These are phyloP conservation scores for Austrofundulus limnaeus DNA, from an alignment of 2,113 vertebrate species.

Conservation along the genomic window DNA sequence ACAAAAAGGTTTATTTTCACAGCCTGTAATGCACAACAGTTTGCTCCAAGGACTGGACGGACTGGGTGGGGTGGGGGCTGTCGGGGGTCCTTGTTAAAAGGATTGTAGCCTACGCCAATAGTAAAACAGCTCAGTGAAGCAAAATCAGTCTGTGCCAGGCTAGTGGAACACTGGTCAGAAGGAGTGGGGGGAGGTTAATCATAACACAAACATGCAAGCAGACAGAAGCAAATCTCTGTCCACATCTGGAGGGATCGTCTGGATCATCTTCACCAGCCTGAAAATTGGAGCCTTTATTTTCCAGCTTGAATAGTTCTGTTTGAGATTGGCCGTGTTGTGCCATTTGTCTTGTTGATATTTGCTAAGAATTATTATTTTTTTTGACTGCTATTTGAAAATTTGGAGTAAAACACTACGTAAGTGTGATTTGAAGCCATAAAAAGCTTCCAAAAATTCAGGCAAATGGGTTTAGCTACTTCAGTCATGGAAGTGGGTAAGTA, in stretches of 20 bases:
- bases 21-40: conserved; percentile 27
- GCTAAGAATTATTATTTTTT: not conserved
- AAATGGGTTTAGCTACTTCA: conserved; percentile 62
- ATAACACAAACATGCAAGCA: conserved; percentile 43
- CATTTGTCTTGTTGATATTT: not conserved
- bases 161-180: conserved; percentile 38
- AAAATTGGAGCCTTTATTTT: conserved; percentile 6
- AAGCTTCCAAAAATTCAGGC: conserved; percentile 15
- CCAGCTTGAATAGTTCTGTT: not conserved
- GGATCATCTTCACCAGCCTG: conserved; percentile 32
- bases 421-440: conserved; percentile 32
- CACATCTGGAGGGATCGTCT: conserved; percentile 61
- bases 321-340: not conserved
- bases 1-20: conserved; percentile 36
- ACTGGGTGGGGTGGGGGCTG: conserved; percentile 1
- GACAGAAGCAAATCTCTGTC: conserved; percentile 55
- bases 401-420: conserved; percentile 18
- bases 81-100: conserved; percentile 51
- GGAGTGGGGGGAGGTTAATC: conserved; percentile 56
- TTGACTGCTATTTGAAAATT: conserved; percentile 20
- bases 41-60: conserved; percentile 16
- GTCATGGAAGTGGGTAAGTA: conserved; percentile 60
- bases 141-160: conserved; percentile 61
- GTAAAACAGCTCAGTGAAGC: conserved; percentile 47
- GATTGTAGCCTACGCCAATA: conserved; percentile 66